phyloP scores from a whole-genome alignment of 2,113 vertebrate species.

The Poeciliopsis occidentalis region DNA sequence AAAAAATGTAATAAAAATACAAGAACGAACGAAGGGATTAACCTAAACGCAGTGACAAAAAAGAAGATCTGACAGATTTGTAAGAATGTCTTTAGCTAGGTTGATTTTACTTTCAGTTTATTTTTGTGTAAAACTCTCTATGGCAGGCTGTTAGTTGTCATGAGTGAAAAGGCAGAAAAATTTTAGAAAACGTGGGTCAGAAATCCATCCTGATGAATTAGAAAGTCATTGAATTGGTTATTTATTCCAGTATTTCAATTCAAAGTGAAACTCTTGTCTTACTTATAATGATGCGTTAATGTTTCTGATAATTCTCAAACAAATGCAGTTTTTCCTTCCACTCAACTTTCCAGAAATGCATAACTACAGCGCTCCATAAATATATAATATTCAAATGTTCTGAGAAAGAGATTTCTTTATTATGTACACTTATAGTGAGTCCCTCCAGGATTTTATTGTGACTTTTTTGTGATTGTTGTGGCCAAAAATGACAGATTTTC shows the following conservation, averaged over 20 bases:
- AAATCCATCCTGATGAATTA: not conserved
- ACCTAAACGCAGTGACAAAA: constrained; percentile 10
- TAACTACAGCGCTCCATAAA: not conserved
- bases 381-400: not conserved
- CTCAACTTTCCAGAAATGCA: not conserved
- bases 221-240: not conserved
- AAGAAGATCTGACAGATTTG: constrained; percentile 42
- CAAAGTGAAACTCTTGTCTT: not conserved
- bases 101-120: constrained; percentile 30
- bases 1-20: constrained; percentile 1
- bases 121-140: constrained; percentile 37
- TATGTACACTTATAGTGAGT: not conserved
- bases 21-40: not conserved
- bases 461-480: too few species aligned
- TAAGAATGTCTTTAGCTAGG: constrained; percentile 35
- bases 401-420: not conserved
- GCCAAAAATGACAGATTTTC: too few species aligned
- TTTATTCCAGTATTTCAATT: not conserved
- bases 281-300: not conserved
- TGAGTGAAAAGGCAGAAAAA: constrained; percentile 26
- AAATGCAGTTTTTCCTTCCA: not conserved
- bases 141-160: constrained; percentile 30
- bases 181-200: constrained; percentile 53
- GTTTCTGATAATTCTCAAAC: not conserved
- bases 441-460: too few species aligned